phyloP scores from a whole-genome alignment of 2,113 vertebrate genomes.

The Gymnogyps californianus region DNA sequence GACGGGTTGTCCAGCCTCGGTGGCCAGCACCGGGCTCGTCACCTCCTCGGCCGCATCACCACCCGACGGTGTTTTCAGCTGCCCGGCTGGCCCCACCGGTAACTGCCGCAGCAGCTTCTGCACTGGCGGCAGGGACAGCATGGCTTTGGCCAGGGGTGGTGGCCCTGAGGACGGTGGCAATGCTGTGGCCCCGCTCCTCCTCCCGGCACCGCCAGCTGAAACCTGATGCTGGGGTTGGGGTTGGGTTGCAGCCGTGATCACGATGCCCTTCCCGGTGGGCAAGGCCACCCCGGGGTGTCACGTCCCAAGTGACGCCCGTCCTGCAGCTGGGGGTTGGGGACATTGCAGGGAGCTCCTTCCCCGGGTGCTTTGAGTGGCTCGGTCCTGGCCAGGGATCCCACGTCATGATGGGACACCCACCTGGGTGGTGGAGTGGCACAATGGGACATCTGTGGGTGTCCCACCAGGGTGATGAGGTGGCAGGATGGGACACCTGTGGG shows the following conservation, averaged over 20 bases:
- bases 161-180: not conserved
- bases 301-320: not conserved
- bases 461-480: not conserved
- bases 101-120: conserved; percentile 88
- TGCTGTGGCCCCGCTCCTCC: not conserved
- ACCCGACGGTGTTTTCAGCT: conserved; percentile 66
- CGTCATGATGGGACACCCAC: not conserved
- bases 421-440: not conserved
- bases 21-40: conserved; percentile 83
- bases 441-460: not conserved
- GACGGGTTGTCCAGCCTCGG: conserved; percentile 74
- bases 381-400: not conserved
- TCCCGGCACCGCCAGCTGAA: not conserved
- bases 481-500: not conserved
- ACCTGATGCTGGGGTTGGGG: not conserved
- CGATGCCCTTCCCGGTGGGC: fast-evolving
- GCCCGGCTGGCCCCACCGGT: conserved; percentile 58
- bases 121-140: conserved; percentile 76
- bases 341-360: not conserved
- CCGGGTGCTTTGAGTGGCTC: not conserved
- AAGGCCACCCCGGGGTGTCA: not conserved
- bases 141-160: not conserved
- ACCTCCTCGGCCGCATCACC: conserved; percentile 71
- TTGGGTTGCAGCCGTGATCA: not conserved
- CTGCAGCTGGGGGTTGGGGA: not conserved